Base-by-base conservation (phyloP, 2,113 vertebrate genomes). In the Crocuta crocuta region DNA sequence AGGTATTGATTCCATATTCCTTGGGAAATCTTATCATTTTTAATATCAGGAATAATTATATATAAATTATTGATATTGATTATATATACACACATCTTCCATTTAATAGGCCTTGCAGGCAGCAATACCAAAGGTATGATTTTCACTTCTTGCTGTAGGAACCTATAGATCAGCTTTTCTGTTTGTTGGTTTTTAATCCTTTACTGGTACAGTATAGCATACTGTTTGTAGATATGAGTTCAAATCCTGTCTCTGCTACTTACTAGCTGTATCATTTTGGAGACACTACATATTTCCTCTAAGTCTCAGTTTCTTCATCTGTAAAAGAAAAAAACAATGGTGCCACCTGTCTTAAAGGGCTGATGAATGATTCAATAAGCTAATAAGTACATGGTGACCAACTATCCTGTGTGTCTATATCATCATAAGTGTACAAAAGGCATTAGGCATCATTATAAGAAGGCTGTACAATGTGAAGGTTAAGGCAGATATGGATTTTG, bases 401-500 rank as follows among this genome's bases (percentile, higher is more conserved):
- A 58, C 28, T 63, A 89, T 79, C 68, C 4, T 87, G 6, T 39
- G 4, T 94, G 28, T 17, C 43, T 80, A 58, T 2, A 15, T 93
- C 55, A 92, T 63, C 4, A 33, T 50, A 84, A 63, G 8, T 84
- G 7, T 24, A 48, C 16, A 94, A 35, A 80, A 45, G 68, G 76
- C 33, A 26, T 86, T 85, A 94, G 13, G 2, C 55, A 4, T 71
- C 39, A 80, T 68, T 35, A n/a, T 86, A 94, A 21, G 1, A 95
- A 43, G 33, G 26, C 17, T 91, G 17, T 61, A 10, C 5, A 89
- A 53, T 81, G 11, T 74, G 35, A 94, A 43, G 4, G 1, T 78
- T 87, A 85, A 97, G 68, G 93, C 28, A 79, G 92, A 88, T 70
- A 33, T 61, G 45, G 28, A 68, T 35, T 74, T 24, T 87, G n/a